Conservation (phyloP, 2,888 invertebrate species). For the Unio pictorum region DNA sequence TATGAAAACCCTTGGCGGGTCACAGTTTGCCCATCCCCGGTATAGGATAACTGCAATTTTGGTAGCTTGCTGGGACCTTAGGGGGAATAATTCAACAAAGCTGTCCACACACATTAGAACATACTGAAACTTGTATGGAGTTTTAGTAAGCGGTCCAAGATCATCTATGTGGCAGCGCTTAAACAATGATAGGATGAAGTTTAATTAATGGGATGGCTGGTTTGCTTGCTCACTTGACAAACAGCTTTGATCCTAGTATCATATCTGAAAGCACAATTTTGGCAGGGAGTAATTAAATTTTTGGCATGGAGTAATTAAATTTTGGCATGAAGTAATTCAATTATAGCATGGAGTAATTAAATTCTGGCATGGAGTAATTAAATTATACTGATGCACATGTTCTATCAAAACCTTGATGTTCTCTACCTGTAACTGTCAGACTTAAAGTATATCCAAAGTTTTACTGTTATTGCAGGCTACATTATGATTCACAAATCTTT, state of each 20-base stretch:
- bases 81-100: no score
- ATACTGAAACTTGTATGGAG: background rate
- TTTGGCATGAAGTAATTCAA: no score
- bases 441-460: background rate
- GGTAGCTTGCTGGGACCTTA: no score
- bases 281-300: no score
- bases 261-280: no score
- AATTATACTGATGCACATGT: background rate
- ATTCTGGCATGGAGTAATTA: no score
- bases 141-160: conserved; percentile 1
- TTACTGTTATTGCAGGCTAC: background rate
- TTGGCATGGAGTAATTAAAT: no score
- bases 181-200: background rate
- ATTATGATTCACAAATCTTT: background rate
- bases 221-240: background rate
- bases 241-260: no score
- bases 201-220: background rate
- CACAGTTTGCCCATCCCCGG: no score
- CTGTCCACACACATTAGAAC: no score
- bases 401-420: background rate
- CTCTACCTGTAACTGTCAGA: conserved; percentile 2
- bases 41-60: no score
- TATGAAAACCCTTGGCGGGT: no score
- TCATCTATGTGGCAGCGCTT: conserved; percentile 8
- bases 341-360: background rate